Percentiles rank a stretch among this genome's conserved stretches.
phyloP scores from a whole-genome alignment of 2,888 invertebrate species.

The Myopa tessellatipennis region DNA sequence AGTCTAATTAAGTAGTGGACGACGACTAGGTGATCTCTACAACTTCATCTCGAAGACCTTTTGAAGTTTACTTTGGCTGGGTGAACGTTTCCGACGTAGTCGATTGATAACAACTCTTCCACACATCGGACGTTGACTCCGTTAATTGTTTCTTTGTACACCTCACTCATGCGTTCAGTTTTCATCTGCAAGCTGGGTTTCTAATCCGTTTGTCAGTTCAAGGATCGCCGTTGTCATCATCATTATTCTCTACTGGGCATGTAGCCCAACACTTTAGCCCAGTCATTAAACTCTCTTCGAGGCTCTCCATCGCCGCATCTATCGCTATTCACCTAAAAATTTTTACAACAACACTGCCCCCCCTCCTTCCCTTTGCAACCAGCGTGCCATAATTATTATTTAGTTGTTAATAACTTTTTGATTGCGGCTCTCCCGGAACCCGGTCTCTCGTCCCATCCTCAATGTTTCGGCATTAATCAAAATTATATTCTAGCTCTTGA shows the following conservation, averaged over 20 bases:
- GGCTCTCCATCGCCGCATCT: background rate
- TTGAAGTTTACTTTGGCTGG: no score
- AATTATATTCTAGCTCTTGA: slow-evolving; percentile 42
- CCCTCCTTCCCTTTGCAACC: background rate
- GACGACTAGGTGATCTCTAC: background rate
- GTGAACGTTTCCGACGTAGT: background rate
- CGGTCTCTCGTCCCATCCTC: slow-evolving; percentile 11
- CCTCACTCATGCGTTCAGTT: background rate
- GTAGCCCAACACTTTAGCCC: slow-evolving; percentile 23
- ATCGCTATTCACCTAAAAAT: background rate
- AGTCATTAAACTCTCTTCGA: background rate
- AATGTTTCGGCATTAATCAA: slow-evolving; percentile 46
- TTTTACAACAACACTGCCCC: background rate
- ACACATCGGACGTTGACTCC: background rate
- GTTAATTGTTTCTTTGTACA: background rate
- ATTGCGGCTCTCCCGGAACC: slow-evolving; percentile 37
- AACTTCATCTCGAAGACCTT: background rate
- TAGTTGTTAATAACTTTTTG: slow-evolving; percentile 48
- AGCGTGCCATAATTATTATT: slow-evolving; percentile 6
- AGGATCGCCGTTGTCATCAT: slow-evolving; percentile 1
- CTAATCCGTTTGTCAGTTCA: slow-evolving; percentile 1
- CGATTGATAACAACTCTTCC: background rate
- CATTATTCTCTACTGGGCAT: slow-evolving; percentile 11
- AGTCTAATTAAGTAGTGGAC: background rate
- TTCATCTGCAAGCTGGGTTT: background rate